Evolutionary conservation across 2,113 vertebrate species (phyloP).

Genomic region (Perca flavescens): DNA sequence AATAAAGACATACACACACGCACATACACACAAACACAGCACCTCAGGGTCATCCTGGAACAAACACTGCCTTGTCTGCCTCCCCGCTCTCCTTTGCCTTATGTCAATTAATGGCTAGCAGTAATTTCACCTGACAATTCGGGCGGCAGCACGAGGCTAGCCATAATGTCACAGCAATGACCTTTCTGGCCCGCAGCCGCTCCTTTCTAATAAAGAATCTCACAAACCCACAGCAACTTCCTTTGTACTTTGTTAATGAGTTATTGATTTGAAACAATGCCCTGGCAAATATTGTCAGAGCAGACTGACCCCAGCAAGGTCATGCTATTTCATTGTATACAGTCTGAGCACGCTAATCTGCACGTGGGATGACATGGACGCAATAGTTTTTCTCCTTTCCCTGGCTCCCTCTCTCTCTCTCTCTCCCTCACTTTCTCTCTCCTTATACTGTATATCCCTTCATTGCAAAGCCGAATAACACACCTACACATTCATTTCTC

Average conservation of each 20-base stretch:
- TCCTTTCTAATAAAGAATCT: conserved; percentile 92
- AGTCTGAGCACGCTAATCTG: conserved; percentile 77
- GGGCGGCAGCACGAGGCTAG: conserved; percentile 88
- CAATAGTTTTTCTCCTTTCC: conserved; percentile 57
- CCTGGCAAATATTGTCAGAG: conserved; percentile 94
- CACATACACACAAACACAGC: conserved; percentile 58
- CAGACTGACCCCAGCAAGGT: conserved; percentile 89
- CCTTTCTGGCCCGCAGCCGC: conserved; percentile 90
- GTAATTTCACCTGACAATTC: conserved; percentile 99
- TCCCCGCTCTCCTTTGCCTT: conserved; percentile 88
- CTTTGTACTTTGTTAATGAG: conserved; percentile 99
- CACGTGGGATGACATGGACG: conserved; percentile 61
- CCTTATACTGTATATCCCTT: conserved; percentile 56
- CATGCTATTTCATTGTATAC: conserved; percentile 84
- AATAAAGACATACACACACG: conserved; percentile 64
- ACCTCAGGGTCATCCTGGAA: conserved; percentile 82
- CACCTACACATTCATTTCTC: conserved; percentile 57
- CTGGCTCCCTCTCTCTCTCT: conserved; percentile 4
- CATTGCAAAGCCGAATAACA: conserved; percentile 61
- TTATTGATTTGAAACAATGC: conserved; percentile 99
- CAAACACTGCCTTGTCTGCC: conserved; percentile 82
- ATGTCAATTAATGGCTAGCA: conserved; percentile 97
- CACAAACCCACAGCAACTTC: conserved; percentile 90
- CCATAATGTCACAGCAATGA: conserved; percentile 95
- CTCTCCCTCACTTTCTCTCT: conserved; percentile 30